phyloP scores from a whole-genome alignment of 2,888 invertebrate species.

The Drosophila rubida region DNA sequence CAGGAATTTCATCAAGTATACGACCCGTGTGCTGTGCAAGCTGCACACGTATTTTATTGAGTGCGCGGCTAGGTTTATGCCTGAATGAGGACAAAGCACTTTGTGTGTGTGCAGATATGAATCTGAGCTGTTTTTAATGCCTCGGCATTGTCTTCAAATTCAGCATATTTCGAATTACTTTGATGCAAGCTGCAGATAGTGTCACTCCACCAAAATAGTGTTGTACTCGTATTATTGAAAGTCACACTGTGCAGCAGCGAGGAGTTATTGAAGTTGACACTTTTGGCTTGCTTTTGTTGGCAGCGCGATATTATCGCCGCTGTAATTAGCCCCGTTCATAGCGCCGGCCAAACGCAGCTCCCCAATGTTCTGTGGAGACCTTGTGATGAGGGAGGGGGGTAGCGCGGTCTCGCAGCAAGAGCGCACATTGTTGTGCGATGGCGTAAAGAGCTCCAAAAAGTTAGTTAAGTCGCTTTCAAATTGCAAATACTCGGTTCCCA shows the following conservation, averaged over 20 bases:
- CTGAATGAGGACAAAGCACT: too few relatives aligned
- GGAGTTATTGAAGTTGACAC: conserved; percentile 5
- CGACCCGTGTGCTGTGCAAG: too few relatives aligned
- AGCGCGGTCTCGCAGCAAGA: conserved; percentile 68
- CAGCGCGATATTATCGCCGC: conserved; percentile 1
- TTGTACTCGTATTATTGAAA: too few relatives aligned
- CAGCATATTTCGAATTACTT: too few relatives aligned
- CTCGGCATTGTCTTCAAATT: too few relatives aligned
- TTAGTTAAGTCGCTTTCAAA: conserved; percentile 59
- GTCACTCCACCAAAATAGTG: too few relatives aligned
- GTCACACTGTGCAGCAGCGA: background rate
- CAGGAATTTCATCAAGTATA: too few relatives aligned
- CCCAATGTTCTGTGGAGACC: conserved; percentile 22
- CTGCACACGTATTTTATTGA: too few relatives aligned
- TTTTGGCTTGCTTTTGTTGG: background rate
- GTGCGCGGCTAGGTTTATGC: too few relatives aligned
- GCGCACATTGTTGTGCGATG: conserved; percentile 34
- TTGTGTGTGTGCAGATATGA: too few relatives aligned
- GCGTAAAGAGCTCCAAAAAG: conserved; percentile 12
- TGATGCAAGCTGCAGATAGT: too few relatives aligned
- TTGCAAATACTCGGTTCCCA: conserved; percentile 60
- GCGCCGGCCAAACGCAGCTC: conserved; percentile 5
- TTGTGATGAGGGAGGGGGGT: conserved; percentile 33
- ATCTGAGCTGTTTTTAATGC: too few relatives aligned
- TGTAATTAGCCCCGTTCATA: conserved; percentile 6